Evolutionary conservation across 2,888 invertebrate species (phyloP).

Genomic region (Pycnomerus fuliginosus): DNA sequence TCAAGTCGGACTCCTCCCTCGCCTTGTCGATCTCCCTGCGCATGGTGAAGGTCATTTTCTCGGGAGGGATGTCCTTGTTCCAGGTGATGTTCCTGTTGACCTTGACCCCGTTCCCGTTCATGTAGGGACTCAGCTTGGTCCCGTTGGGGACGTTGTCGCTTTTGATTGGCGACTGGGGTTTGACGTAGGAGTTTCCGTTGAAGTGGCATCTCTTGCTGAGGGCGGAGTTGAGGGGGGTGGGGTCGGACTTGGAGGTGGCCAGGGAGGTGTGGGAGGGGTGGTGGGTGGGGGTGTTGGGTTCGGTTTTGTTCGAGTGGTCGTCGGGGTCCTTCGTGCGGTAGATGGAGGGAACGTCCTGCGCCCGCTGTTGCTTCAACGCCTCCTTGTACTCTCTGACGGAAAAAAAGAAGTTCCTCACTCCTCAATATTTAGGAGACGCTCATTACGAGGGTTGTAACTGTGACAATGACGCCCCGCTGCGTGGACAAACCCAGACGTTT

Average conservation of each 20-base stretch:
- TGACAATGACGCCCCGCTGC: too few species aligned
- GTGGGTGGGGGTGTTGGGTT: slow-evolving; percentile 56
- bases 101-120: slow-evolving; percentile 41
- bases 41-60: slow-evolving; percentile 88
- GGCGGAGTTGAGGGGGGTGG: slow-evolving; percentile 53
- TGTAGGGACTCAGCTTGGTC: slow-evolving; percentile 31
- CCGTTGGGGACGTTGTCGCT: slow-evolving; percentile 55
- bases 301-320: slow-evolving; percentile 58
- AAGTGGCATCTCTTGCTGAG: slow-evolving; percentile 61
- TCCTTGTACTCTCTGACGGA: slow-evolving; percentile 92
- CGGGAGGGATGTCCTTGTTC: slow-evolving; percentile 69
- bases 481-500: too few species aligned
- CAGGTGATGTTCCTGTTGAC: slow-evolving; percentile 62
- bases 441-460: too few species aligned
- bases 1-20: slow-evolving; percentile 82
- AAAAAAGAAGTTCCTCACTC: too few species aligned
- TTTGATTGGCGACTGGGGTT: slow-evolving; percentile 68
- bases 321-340: slow-evolving; percentile 68
- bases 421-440: too few species aligned
- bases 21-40: slow-evolving; percentile 88
- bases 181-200: slow-evolving; percentile 54
- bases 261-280: slow-evolving; percentile 46
- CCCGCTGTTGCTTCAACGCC: slow-evolving; percentile 81
- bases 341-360: slow-evolving; percentile 69
- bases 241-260: slow-evolving; percentile 55